These are phyloP conservation scores for Zonotrichia leucophrys DNA, from an alignment of 2,113 vertebrate genomes.

Conservation along the genomic window DNA sequence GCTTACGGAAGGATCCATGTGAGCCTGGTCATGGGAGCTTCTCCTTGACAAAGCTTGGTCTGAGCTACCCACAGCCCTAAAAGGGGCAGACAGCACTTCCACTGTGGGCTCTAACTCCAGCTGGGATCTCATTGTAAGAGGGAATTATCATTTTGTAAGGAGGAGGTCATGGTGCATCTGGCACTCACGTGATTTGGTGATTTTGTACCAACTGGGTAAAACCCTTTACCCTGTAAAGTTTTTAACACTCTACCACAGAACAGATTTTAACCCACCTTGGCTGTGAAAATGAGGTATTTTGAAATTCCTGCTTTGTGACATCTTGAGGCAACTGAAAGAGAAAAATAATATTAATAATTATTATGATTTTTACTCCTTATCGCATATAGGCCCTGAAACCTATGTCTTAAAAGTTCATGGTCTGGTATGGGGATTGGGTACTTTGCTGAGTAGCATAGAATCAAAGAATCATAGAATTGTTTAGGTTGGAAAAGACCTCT, in stretches of 20 bases:
- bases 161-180: background rate
- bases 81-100: accelerated
- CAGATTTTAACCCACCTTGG: background rate
- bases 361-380: background rate
- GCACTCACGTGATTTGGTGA: background rate
- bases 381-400: background rate
- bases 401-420: background rate
- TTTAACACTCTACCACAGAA: background rate
- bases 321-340: background rate
- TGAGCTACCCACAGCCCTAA: background rate
- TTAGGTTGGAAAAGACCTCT: background rate
- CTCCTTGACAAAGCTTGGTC: background rate
- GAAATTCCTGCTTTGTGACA: background rate
- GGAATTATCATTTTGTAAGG: background rate
- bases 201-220: background rate
- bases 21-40: background rate
- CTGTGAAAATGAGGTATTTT: background rate
- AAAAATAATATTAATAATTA: background rate
- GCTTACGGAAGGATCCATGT: background rate
- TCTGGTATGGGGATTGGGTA: background rate
- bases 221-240: background rate
- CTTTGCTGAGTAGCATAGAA: background rate
- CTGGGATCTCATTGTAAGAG: background rate
- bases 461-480: background rate
- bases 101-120: background rate